Conservation (phyloP, 1,140 invertebrate species). For the Lerema accius region DNA sequence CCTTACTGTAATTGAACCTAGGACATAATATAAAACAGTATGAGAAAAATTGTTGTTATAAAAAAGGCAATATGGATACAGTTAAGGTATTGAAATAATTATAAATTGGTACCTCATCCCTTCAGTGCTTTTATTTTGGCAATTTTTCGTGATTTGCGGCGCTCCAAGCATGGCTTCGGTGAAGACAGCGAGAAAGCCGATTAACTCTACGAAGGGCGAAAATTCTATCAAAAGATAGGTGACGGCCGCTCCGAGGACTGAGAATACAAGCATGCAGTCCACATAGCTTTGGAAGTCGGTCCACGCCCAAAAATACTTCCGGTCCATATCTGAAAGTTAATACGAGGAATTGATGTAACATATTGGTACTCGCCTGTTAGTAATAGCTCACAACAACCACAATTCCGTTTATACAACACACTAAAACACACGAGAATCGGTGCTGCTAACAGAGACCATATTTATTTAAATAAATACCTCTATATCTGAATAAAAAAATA, state of each 20-base stretch:
- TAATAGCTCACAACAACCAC: no score
- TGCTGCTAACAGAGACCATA: no score
- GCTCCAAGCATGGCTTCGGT: constrained; percentile 98
- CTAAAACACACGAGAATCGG: no score
- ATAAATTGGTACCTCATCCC: constrained; percentile 94
- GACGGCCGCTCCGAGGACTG: constrained; percentile 90
- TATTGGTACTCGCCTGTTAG: neutral
- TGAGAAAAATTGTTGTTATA: no score
- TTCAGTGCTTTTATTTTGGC: constrained; percentile 94
- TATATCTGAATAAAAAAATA: constrained; percentile 5
- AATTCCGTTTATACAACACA: constrained; percentile 10
- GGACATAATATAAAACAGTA: no score
- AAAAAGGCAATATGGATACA: no score
- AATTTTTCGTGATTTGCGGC: constrained; percentile 96
- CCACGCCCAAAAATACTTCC: constrained; percentile 99
- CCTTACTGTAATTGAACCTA: no score
- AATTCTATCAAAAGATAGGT: constrained; percentile 95
- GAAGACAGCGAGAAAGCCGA: constrained; percentile 97
- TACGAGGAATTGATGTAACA: neutral
- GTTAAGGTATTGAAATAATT: no score
- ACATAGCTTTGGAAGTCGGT: constrained; percentile 98
- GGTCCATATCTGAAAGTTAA: constrained; percentile 91
- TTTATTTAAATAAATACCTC: no score
- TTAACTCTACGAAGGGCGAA: constrained; percentile 91
- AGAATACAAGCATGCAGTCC: constrained; percentile 95